Base-by-base conservation (phyloP, 2,888 invertebrate species). In the Hofmannophila pseudospretella region DNA sequence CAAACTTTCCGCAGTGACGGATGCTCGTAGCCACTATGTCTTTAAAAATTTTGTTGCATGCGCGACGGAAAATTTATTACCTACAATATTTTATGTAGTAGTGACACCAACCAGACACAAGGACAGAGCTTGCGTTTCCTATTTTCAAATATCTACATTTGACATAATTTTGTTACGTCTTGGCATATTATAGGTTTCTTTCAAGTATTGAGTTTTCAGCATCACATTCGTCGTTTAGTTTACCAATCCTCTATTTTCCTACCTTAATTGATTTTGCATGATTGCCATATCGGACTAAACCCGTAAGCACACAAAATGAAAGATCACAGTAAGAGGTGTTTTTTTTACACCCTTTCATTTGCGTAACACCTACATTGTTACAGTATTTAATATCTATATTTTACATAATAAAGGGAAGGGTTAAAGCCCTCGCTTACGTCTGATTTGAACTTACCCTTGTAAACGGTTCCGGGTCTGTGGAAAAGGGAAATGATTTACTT, bases 1-100 rank as follows among this genome's bases (percentile, higher is more conserved):
- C 44, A 47, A 56, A 54, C 42, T 54, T 52, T 39, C 38, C 38
- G 28, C 38, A 40, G 43, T 45, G 54, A 53, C 47, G 47, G 42
- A 52, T 45, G 45, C 36, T 39, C 14, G 36, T 23, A n/a, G 39
- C 35, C 40, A 39, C 41, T 49, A 46, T 49, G 45, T 50, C 45
- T 48, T 42, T 22, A 32, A 34, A 44, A 40, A 56, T 49, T 48
- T 49, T 49, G 52, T 47, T 54, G 49, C 46, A 42, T 39, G 45
- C 41, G 16, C 36, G 32, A 25, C 16, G 39, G 35, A 27, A 36
- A 45, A 49, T 51, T 47, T 51, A 51, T 49, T 47, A 42, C 46
- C 27, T 38, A 41, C 46, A 38, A 49, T 47, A 49, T 49, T 49
- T 47, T 44, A 51, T 42, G 31, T 32, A 38, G 34, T 38, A 22